Conservation (phyloP, 2,797 vertebrate species). For the Buceros bicornis region DNA sequence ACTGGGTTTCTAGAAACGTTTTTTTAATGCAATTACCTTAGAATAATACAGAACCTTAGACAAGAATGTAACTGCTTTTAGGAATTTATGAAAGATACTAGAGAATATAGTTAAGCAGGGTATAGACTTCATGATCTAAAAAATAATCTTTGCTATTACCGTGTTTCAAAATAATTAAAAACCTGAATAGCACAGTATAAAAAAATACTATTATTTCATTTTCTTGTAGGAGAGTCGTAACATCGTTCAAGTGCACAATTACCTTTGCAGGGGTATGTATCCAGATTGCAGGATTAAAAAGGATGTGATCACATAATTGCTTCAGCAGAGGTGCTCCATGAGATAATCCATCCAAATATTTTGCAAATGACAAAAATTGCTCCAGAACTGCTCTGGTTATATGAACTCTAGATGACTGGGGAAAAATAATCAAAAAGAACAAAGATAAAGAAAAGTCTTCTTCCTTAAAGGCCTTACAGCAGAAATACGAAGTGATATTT, state of each 20-base stretch:
- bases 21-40: background rate
- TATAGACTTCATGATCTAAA: background rate
- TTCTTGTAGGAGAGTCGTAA: background rate
- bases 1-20: background rate
- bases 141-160: background rate
- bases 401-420: slow-evolving; percentile 93
- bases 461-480: background rate
- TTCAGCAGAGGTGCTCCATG: slow-evolving; percentile 95
- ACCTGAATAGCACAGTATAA: background rate
- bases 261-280: slow-evolving; percentile 99
- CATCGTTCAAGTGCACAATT: background rate
- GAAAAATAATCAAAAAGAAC: slow-evolving; percentile 16
- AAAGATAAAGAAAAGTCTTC: background rate
- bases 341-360: slow-evolving; percentile 95
- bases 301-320: slow-evolving; percentile 93
- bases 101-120: background rate
- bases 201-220: background rate
- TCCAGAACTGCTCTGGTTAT: slow-evolving; percentile 95
- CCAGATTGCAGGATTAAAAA: slow-evolving; percentile 97
- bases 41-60: background rate
- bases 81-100: background rate
- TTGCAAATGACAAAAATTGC: slow-evolving; percentile 97
- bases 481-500: background rate
- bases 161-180: background rate
- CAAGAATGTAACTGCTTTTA: background rate